Evolutionary conservation across 2,113 vertebrate genomes (phyloP).

Genomic region (Tretioscincus oriximinensis): DNA sequence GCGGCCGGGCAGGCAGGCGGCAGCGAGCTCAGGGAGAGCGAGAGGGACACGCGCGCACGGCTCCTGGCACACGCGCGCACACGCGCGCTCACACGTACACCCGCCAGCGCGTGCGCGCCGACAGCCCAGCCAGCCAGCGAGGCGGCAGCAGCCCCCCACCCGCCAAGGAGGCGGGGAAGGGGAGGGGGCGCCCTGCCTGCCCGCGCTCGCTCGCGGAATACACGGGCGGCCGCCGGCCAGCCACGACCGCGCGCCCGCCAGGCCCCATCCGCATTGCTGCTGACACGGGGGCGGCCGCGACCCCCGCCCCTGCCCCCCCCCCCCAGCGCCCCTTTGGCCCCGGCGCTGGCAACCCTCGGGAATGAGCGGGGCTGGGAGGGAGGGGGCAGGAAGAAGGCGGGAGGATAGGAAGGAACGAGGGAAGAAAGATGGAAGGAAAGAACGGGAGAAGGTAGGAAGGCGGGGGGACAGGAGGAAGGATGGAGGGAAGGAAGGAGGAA

Average conservation of each 20-base stretch:
- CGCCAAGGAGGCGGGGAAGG: slow-evolving; percentile 7
- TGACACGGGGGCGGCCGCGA: slow-evolving; percentile 59
- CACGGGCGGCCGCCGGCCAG: too few species aligned
- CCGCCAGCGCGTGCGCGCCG: slow-evolving; percentile 45
- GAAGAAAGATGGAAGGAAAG: slow-evolving; percentile 30
- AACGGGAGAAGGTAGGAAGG: too few species aligned
- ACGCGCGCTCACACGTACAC: slow-evolving; percentile 12
- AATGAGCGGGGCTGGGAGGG: not conserved
- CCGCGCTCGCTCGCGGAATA: too few species aligned
- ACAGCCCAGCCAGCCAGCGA: slow-evolving; percentile 35
- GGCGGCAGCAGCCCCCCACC: slow-evolving; percentile 44
- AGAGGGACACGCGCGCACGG: slow-evolving; percentile 10
- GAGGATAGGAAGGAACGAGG: not conserved
- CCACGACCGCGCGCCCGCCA: slow-evolving; percentile 33
- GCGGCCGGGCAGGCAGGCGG: not conserved
- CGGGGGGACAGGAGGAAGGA: too few species aligned
- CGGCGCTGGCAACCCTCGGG: slow-evolving; percentile 32
- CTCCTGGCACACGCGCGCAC: slow-evolving; percentile 40
- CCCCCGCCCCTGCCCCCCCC: slow-evolving; percentile 46
- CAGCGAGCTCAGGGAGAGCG: slow-evolving; percentile 29
- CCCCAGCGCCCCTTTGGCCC: slow-evolving; percentile 1
- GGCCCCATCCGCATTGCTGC: slow-evolving; percentile 75
- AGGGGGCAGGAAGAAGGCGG: too few species aligned
- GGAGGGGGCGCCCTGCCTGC: slow-evolving; percentile 44
- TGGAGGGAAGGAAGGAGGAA: too few species aligned